Conservation (phyloP, 2,797 vertebrate genomes). For the Hemitrygon akajei region DNA sequence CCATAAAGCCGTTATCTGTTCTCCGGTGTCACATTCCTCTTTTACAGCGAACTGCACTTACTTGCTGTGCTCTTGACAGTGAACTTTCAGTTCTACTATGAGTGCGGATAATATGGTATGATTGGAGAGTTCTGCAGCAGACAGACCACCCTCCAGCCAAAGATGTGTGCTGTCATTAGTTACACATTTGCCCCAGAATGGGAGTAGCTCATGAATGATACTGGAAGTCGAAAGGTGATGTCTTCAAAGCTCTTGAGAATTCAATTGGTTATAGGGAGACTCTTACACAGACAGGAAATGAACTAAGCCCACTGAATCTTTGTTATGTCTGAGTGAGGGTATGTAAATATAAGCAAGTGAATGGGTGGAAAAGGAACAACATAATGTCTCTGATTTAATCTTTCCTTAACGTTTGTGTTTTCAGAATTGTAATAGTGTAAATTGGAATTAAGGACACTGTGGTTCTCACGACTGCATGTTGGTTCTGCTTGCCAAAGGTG, state of each 20-base stretch:
- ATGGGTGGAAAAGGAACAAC: background rate
- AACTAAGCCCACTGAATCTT: background rate
- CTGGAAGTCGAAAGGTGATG: background rate
- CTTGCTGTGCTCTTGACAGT: too few relatives aligned
- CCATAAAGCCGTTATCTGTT: too few relatives aligned
- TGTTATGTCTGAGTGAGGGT: background rate
- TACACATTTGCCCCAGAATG: background rate
- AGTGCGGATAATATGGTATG: too few relatives aligned
- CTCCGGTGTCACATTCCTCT: too few relatives aligned
- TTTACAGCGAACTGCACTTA: too few relatives aligned
- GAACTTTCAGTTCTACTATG: too few relatives aligned
- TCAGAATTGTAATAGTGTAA: background rate
- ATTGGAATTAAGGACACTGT: background rate
- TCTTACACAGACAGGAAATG: background rate
- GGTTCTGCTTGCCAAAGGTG: background rate
- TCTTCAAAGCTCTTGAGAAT: background rate
- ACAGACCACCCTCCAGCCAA: background rate
- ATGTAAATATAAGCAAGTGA: background rate
- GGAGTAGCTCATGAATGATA: background rate
- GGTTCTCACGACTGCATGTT: background rate
- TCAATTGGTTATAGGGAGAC: background rate
- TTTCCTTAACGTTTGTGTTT: background rate
- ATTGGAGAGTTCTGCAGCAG: background rate
- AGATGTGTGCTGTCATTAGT: background rate
- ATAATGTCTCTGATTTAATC: background rate